phyloP scores from a whole-genome alignment of 2,888 invertebrate genomes.

The Tenthredo livida region DNA sequence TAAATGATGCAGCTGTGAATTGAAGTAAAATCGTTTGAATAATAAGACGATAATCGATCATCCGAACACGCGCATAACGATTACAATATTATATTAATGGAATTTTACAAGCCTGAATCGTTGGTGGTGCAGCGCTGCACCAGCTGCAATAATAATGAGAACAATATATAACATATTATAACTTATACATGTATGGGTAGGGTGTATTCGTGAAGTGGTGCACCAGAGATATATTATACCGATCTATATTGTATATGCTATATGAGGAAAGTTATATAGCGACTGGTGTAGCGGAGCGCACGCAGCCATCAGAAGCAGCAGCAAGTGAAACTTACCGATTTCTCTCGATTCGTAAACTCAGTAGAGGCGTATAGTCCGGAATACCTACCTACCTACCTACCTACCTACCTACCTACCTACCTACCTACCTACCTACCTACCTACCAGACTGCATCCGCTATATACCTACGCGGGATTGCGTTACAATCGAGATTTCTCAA shows the following conservation, averaged over 20 bases:
- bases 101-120: background rate
- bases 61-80: background rate
- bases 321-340: slow-evolving; percentile 45
- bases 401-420: slow-evolving; percentile 1
- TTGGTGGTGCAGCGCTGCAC: background rate
- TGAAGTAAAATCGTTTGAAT: background rate
- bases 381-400: background rate
- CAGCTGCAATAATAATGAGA: background rate
- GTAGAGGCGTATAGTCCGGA: background rate
- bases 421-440: slow-evolving; percentile 22
- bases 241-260: background rate
- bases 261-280: background rate
- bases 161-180: background rate
- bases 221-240: too few species aligned
- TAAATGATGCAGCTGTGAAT: background rate
- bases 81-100: background rate
- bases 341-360: slow-evolving; percentile 21
- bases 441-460: slow-evolving; percentile 3
- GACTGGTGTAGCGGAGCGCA: background rate
- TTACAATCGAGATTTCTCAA: slow-evolving; percentile 43
- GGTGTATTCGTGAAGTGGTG: too few species aligned
- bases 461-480: slow-evolving; percentile 18
- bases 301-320: background rate
- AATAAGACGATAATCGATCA: background rate
- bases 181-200: background rate